Conservation (phyloP, 2,797 vertebrate species). For the Macropus fuliginosus region DNA sequence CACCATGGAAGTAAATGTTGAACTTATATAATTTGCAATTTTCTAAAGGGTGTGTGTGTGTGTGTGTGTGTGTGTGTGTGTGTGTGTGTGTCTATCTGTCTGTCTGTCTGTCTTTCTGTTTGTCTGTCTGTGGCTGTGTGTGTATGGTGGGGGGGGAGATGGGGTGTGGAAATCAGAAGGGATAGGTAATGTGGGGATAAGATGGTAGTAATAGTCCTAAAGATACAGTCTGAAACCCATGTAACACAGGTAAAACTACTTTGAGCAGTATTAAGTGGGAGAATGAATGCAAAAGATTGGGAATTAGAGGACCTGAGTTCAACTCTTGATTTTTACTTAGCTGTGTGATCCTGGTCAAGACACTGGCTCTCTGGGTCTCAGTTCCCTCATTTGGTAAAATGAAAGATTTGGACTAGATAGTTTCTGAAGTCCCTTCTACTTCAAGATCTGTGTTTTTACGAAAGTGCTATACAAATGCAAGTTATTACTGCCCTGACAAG, state of each 20-base stretch:
- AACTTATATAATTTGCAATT: slow-evolving; percentile 38
- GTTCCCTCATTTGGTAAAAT: background rate
- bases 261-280: too few species aligned
- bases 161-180: background rate
- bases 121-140: too few species aligned
- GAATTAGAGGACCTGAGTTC: background rate
- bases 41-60: background rate
- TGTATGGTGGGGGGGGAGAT: too few species aligned
- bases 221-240: too few species aligned
- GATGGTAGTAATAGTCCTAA: background rate
- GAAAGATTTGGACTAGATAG: background rate
- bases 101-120: background rate
- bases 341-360: background rate
- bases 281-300: background rate
- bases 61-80: background rate
- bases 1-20: slow-evolving; percentile 71
- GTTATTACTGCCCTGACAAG: background rate
- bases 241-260: too few species aligned
- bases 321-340: background rate
- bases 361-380: background rate
- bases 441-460: background rate
- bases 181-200: background rate
- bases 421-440: background rate
- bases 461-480: background rate
- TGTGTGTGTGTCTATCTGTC: background rate